Conservation (phyloP, 2,888 invertebrate species). For the Hydrotaea cyrtoneurina region DNA sequence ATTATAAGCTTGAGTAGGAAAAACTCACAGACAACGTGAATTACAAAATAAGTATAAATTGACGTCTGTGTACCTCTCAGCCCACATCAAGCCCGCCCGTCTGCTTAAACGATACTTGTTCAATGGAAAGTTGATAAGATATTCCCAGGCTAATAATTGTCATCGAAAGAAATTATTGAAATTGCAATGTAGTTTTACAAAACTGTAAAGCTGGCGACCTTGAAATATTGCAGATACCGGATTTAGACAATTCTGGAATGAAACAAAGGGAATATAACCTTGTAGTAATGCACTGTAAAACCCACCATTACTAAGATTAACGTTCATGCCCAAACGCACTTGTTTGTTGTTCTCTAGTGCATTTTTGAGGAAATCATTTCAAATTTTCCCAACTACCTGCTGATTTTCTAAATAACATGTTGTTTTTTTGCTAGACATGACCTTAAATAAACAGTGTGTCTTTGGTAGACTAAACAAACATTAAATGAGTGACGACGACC, state of each 20-base stretch:
- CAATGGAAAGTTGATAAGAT: neutral
- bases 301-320: neutral
- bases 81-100: too few relatives aligned
- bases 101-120: neutral
- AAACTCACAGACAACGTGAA: neutral
- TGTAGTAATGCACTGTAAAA: neutral
- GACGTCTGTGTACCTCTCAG: too few relatives aligned
- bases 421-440: neutral
- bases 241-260: neutral
- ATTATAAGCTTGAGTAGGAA: neutral
- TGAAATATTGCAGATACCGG: neutral
- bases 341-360: constrained; percentile 13
- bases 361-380: constrained; percentile 5
- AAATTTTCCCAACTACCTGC: constrained; percentile 27
- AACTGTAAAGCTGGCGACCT: neutral
- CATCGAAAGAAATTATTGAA: neutral
- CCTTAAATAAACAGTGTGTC: neutral
- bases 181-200: neutral
- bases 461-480: constrained; percentile 27
- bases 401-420: neutral
- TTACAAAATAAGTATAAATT: neutral
- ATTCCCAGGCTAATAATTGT: neutral
- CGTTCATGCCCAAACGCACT: neutral
- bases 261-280: neutral
- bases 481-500: neutral